Evolutionary conservation across 2,797 vertebrate genomes (phyloP).

Genomic region (Alectoris magna): DNA sequence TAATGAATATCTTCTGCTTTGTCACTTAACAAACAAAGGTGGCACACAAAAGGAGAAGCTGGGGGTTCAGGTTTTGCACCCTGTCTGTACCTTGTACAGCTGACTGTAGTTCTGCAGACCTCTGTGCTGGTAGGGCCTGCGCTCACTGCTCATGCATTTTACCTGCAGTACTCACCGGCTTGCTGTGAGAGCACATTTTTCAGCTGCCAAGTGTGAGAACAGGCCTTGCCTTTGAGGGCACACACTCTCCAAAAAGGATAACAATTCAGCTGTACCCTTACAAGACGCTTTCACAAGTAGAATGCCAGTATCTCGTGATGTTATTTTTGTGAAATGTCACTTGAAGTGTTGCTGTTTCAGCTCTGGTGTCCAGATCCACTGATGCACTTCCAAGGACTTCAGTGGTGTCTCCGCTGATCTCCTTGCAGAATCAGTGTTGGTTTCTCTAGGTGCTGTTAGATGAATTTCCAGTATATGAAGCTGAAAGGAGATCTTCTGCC

Average conservation of each 20-base stretch:
- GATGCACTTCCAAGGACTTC: not conserved
- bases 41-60: not conserved
- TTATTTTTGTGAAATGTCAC: not conserved
- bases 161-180: rapidly evolving
- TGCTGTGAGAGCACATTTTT: not conserved
- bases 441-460: not conserved
- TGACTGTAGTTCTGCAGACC: not conserved
- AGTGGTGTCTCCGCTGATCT: not conserved
- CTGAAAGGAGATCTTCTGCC: not conserved
- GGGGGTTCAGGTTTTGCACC: not conserved
- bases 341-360: not conserved
- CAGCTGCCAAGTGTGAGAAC: not conserved
- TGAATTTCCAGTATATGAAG: not conserved
- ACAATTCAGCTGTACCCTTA: not conserved
- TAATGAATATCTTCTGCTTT: slow-evolving; percentile 53
- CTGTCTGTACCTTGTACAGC: rapidly evolving
- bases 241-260: not conserved
- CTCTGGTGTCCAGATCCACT: not conserved
- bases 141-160: too few species aligned
- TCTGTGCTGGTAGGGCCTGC: not conserved
- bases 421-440: not conserved
- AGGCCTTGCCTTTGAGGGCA: not conserved
- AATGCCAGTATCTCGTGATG: not conserved
- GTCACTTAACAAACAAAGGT: slow-evolving; percentile 32
- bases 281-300: not conserved